A percentile compares a stretch with the other conserved stretches of the same genome.
Conservation (phyloP, 2,888 invertebrate species). For the Sipha maydis region DNA sequence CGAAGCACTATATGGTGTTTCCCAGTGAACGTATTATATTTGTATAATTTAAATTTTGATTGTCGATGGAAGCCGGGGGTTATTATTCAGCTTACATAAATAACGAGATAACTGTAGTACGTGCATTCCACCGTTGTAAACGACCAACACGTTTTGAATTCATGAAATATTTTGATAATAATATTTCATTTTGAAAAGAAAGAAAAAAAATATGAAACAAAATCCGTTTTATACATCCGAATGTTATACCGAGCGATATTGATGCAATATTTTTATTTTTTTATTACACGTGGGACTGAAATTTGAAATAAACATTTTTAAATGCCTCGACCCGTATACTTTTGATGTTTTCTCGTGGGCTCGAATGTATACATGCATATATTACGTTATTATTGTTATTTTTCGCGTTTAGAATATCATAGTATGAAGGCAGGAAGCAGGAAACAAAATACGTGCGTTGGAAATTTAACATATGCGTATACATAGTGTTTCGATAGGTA, state of each 20-base stretch:
- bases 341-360: not conserved
- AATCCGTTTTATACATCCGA: not conserved
- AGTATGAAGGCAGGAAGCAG: too few species aligned
- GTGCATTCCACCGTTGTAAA: not conserved
- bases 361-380: too few species aligned
- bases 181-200: not conserved
- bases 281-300: not conserved
- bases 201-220: not conserved
- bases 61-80: too few species aligned
- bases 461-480: not conserved
- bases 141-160: not conserved
- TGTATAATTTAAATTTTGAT: too few species aligned
- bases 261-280: too few species aligned
- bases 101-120: not conserved
- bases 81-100: too few species aligned
- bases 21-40: too few species aligned
- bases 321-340: not conserved
- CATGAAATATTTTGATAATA: not conserved
- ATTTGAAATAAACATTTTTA: not conserved
- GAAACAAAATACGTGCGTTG: too few species aligned
- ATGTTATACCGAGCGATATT: not conserved
- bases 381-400: too few species aligned
- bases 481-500: not conserved
- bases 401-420: not conserved
- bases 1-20: too few species aligned